Percentiles rank a stretch among this genome's conserved stretches.
These are phyloP conservation scores for Mythimna ferrago DNA, from an alignment of 2,888 invertebrate genomes.

Conservation along the genomic window DNA sequence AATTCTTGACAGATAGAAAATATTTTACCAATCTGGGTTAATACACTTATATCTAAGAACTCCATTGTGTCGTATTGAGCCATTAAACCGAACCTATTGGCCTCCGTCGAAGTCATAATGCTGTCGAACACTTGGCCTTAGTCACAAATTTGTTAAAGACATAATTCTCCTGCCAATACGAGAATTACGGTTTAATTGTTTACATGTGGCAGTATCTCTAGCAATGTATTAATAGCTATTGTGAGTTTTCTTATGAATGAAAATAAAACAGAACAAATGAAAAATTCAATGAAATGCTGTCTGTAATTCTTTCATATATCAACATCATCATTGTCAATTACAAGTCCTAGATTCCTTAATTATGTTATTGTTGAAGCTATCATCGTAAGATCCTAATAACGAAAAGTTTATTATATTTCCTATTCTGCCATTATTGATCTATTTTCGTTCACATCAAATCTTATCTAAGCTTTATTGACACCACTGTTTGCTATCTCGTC, in stretches of 20 bases:
- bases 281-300: background rate
- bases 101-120: conserved; percentile 37
- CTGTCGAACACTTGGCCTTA: conserved; percentile 50
- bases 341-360: background rate
- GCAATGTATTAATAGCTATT: conserved; percentile 28
- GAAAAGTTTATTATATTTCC: background rate
- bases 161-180: conserved; percentile 50
- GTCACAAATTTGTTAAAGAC: conserved; percentile 36
- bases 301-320: background rate
- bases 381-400: background rate
- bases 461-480: conserved; percentile 58
- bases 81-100: conserved; percentile 47
- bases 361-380: background rate
- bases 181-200: conserved; percentile 44
- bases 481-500: conserved; percentile 35
- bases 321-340: background rate
- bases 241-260: background rate
- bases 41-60: conserved; percentile 14
- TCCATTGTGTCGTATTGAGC: conserved; percentile 40
- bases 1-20: background rate
- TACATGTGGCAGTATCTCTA: conserved; percentile 24
- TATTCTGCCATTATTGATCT: conserved; percentile 39
- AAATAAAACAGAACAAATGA: background rate
- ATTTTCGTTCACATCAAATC: conserved; percentile 38
- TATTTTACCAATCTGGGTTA: background rate